A percentile compares a stretch with the other conserved stretches of the same genome.
Conservation (phyloP, 2,888 invertebrate genomes). For the Diaphora mendica region DNA sequence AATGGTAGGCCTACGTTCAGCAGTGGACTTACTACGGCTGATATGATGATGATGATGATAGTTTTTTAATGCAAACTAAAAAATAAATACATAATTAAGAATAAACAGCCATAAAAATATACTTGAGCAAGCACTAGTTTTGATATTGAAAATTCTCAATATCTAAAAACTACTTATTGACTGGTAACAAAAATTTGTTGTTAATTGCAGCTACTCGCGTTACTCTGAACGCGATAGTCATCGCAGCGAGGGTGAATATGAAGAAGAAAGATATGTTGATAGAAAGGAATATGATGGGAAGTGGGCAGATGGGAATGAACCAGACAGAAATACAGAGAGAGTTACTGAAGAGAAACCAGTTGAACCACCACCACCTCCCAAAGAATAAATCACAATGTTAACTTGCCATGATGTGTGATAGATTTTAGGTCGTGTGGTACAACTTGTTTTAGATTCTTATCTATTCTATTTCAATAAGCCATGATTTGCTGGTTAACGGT, state of each 20-base stretch:
- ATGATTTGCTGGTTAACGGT: conserved; percentile 2
- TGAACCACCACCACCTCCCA: conserved; percentile 71
- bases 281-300: conserved; percentile 89
- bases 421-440: conserved; percentile 34
- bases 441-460: conserved; percentile 30
- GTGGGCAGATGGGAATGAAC: conserved; percentile 88
- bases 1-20: too few relatives aligned
- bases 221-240: conserved; percentile 81
- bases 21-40: too few relatives aligned
- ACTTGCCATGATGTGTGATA: conserved; percentile 45
- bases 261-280: conserved; percentile 86
- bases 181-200: background rate
- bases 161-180: too few relatives aligned
- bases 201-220: conserved; percentile 71
- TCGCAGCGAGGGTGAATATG: conserved; percentile 84
- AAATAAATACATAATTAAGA: too few relatives aligned
- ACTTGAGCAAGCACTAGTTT: too few relatives aligned
- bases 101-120: too few relatives aligned
- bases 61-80: too few relatives aligned
- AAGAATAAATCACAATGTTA: conserved; percentile 63
- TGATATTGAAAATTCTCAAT: too few relatives aligned
- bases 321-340: conserved; percentile 62
- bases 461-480: background rate
- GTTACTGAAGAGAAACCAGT: conserved; percentile 72
- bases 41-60: too few relatives aligned